Percentiles rank a stretch among this genome's conserved stretches.
These are phyloP conservation scores for Eucidaris tribuloides DNA, from an alignment of 35 echinoderm and acorn worm species.

Conservation along the genomic window DNA sequence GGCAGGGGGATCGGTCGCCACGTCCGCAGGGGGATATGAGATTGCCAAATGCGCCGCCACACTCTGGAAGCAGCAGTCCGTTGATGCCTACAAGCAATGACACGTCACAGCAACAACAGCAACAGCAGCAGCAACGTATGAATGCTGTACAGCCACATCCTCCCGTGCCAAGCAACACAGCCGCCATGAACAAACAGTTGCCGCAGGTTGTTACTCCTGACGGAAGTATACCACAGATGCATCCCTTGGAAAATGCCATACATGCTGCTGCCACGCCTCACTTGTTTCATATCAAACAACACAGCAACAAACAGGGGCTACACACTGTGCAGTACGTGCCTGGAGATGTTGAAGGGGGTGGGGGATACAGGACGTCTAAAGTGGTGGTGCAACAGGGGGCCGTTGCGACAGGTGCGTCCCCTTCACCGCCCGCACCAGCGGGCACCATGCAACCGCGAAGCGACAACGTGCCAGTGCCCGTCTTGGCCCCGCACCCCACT, in stretches of 20 bases:
- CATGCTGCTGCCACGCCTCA: not conserved
- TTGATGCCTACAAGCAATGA: not conserved
- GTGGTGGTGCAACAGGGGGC: constrained; percentile 8
- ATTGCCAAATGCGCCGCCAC: not conserved
- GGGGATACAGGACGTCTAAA: constrained; percentile 2
- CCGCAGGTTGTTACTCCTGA: constrained; percentile 22
- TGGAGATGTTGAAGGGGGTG: constrained; percentile 8
- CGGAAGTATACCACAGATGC: not conserved
- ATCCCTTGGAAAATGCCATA: not conserved
- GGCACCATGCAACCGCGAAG: not conserved
- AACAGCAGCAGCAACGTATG: not conserved
- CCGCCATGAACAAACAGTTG: not conserved
- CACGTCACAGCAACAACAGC: not conserved
- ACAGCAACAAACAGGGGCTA: constrained; percentile 1
- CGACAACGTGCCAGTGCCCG: not conserved
- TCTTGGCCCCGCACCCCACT: not conserved
- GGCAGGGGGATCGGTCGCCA: constrained; percentile 22
- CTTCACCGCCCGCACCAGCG: not conserved
- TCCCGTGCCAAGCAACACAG: not conserved
- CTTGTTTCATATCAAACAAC: constrained; percentile 7
- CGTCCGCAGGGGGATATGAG: not conserved
- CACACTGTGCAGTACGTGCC: constrained; percentile 17
- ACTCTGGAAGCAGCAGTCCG: not conserved
- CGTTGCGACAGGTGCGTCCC: not conserved
- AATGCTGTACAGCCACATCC: not conserved